phyloP scores from a whole-genome alignment of 2,797 vertebrate species.

The Morelia viridis region DNA sequence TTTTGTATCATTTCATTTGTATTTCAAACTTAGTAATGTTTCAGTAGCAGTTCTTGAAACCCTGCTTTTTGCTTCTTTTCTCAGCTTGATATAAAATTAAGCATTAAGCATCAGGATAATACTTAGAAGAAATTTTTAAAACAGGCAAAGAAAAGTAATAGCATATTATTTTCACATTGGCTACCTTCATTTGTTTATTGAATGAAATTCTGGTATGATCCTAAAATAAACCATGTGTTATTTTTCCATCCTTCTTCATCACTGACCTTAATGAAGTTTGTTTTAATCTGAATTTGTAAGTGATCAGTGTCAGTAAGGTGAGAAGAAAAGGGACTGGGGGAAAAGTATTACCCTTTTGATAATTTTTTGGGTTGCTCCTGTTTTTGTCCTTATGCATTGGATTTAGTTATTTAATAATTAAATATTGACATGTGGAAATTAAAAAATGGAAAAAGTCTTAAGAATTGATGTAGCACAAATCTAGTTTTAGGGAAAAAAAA shows the following conservation, averaged over 20 bases:
- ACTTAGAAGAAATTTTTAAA: conserved; percentile 23
- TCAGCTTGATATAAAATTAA: conserved; percentile 58
- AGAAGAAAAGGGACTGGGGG: background rate
- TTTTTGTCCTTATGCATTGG: background rate
- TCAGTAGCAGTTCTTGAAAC: conserved; percentile 68
- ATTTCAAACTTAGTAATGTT: conserved; percentile 67
- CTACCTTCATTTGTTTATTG: conserved; percentile 48
- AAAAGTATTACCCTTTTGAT: background rate
- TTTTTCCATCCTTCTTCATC: conserved; percentile 26
- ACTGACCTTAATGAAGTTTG: background rate
- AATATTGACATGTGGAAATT: background rate
- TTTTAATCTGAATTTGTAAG: conserved; percentile 12
- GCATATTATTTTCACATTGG: conserved; percentile 45
- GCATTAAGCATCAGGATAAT: conserved; percentile 35
- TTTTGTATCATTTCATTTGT: conserved; percentile 73
- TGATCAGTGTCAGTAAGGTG: background rate
- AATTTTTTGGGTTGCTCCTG: background rate
- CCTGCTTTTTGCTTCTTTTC: conserved; percentile 44
- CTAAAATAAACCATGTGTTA: conserved; percentile 34
- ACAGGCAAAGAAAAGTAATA: conserved; percentile 49
- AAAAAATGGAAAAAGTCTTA: background rate
- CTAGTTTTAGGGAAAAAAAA: background rate
- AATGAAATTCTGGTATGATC: conserved; percentile 40
- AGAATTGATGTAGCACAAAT: background rate
- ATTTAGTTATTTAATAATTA: background rate